Evolutionary conservation across 2,797 vertebrate species (phyloP).

Genomic region (Lophura swinhoii): DNA sequence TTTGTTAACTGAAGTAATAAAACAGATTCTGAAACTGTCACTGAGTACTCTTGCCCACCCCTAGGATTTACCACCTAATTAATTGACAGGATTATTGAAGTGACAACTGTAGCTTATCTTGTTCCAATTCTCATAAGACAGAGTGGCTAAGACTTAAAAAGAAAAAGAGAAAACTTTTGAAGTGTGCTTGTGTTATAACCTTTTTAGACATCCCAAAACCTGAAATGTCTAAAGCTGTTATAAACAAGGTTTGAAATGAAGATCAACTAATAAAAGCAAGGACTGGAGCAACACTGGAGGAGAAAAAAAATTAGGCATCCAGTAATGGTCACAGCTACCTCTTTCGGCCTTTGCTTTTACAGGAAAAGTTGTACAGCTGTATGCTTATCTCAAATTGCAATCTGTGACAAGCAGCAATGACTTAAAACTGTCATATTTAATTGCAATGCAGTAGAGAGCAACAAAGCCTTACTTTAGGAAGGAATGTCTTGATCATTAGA

Average conservation of each 20-base stretch:
- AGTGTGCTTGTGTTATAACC: not conserved
- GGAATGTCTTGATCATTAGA: conserved; percentile 92
- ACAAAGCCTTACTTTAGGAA: conserved; percentile 86
- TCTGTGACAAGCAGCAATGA: not conserved
- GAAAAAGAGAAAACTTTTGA: not conserved
- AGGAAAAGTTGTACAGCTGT: not conserved
- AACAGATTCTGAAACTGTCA: not conserved
- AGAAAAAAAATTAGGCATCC: not conserved
- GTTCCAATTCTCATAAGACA: not conserved
- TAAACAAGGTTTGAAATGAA: not conserved
- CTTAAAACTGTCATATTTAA: not conserved
- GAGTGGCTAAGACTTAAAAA: not conserved
- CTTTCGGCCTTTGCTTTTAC: too few species aligned
- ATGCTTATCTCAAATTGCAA: not conserved
- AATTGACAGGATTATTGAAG: not conserved
- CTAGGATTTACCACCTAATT: not conserved
- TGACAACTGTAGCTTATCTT: not conserved
- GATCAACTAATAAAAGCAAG: not conserved
- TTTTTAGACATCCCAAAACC: not conserved
- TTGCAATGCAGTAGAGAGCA: not conserved
- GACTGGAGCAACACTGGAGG: not conserved
- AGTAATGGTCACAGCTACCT: too few species aligned
- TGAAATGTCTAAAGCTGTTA: not conserved
- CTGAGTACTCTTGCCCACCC: not conserved
- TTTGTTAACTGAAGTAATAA: not conserved